Evolutionary conservation across 2,797 vertebrate species (phyloP), one percentile per base, ranked within the genome.

Genomic region (Alfaro cultratus): DNA sequence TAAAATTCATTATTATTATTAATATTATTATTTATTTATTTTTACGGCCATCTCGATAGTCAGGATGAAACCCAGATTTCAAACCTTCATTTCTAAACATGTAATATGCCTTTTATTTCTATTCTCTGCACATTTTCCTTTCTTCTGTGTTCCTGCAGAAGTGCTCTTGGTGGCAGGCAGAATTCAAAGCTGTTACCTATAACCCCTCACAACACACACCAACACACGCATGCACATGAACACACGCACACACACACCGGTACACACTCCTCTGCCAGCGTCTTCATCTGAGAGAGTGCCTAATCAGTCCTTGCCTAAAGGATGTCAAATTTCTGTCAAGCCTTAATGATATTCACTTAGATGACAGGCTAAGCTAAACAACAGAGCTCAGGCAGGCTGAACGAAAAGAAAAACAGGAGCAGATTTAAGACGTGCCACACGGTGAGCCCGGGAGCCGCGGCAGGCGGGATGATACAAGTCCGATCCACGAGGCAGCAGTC

Each of bases 291-390:
- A 85, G 83, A 77, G 88, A 87, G 90, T 78, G 84, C 79, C 88
- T 86, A 94, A 92, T 93, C 93, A 94, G 91, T 89, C 89, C 75
- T 86, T 86, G 88, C 78, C 88, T 83, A 31, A 16, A 62, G 84
- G 81, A 91, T 83, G 88, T 94, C 92, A 91, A 83, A 90, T 85
- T 85, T 85, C 73, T 88, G 92, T 91, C 88, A 88, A 62, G 83
- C 74, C 80, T 77, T 90, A 93, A 92, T 95, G 89, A 93, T 90
- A 92, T 93, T 93, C 89, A 94, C 87, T 93, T 93, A 91, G 93
- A 94, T 91, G 92, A 89, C 88, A 93, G 90, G 88, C 92, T 87
- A 87, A 88, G 53, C 79, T 77, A 88, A 91, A 94, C 88, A 92
- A 46, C 84, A 71, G 73, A 80, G 83, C 80, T 57, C 75, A 80